Base-by-base conservation (phyloP, 2,888 invertebrate genomes). In the Acanthosoma haemorrhoidale region DNA sequence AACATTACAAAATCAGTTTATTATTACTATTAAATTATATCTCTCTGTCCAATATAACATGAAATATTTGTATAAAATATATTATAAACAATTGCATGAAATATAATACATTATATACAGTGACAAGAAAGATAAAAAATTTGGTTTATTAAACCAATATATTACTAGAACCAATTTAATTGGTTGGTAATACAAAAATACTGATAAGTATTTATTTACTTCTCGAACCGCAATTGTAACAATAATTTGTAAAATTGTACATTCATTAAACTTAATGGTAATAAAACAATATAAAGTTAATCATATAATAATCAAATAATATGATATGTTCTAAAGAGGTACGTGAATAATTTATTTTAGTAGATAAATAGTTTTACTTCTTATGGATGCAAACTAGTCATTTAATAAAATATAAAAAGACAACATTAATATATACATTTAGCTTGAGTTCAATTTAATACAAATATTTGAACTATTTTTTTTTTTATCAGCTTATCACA, bases 41-140 rank as follows among this genome's bases (percentile, higher is more conserved):
- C 32, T 61, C 61, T 61, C 61, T 61, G 16, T 61, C 21, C 8
- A 61, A 61, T 41, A 39, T 64, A 43, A 64, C 67, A 67, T 57
- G 43, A 67, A 67, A 67, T 43, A 51, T 57, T 57, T 57, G 32
- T 67, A 57, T 67, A 57, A 67, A 67, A 67, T 67, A 67, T 57
- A 67, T 67, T 31, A 57, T 34, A 32, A 67, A 57, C 57, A 67
- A 67, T 31, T 51, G 16, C 51, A 67, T 57, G 34, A 57, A 29
- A 67, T 57, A 67, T 67, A 67, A 57, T 67, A 67, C 51, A 67
- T 18, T 57, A 67, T 67, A 43, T 67, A 67, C 57, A 67, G 34
- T 29, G 41, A 39, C 41, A 16, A 57, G 43, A 51, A 43, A 21
- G 16, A 57, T 34, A 32, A n/a, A 57, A 57, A 67, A 38, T 57